These are phyloP conservation scores for Xiphias gladius DNA, from an alignment of 2,113 vertebrate genomes.

Conservation along the genomic window DNA sequence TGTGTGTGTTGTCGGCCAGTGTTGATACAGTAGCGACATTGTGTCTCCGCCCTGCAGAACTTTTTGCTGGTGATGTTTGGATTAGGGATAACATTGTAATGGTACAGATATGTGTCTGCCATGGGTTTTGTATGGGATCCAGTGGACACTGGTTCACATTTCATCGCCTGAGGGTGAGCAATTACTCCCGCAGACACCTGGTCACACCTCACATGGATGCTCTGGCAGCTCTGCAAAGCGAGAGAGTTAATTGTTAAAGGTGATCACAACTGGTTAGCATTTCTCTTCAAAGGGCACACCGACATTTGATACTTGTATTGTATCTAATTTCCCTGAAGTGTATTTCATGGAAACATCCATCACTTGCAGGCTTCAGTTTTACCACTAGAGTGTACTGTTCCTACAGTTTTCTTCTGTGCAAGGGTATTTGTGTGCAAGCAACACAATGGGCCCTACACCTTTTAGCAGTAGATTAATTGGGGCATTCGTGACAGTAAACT, in stretches of 20 bases:
- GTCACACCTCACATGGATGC: slow-evolving; percentile 22
- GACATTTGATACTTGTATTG: slow-evolving; percentile 15
- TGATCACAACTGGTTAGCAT: slow-evolving; percentile 38
- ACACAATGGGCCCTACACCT: neutral
- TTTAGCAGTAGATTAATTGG: neutral
- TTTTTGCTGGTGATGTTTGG: slow-evolving; percentile 14
- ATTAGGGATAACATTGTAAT: neutral
- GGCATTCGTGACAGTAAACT: neutral
- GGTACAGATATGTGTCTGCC: neutral
- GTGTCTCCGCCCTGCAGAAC: neutral
- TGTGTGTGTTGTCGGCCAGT: neutral
- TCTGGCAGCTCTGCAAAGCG: slow-evolving; percentile 39
- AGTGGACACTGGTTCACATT: slow-evolving; percentile 40
- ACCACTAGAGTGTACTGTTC: slow-evolving; percentile 20
- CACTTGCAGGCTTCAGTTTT: neutral
- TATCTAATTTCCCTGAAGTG: neutral
- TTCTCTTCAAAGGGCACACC: slow-evolving; percentile 19
- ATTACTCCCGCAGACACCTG: neutral
- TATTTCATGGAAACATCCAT: neutral
- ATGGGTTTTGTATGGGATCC: neutral
- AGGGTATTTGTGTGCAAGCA: neutral
- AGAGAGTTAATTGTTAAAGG: slow-evolving; percentile 5
- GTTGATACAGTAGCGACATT: slow-evolving; percentile 17
- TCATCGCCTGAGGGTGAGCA: slow-evolving; percentile 37
- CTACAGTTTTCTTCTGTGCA: neutral